Percentiles rank a stretch among this genome's conserved stretches.
Conservation (phyloP, 2,888 invertebrate species). For the Argyra leucocephala region DNA sequence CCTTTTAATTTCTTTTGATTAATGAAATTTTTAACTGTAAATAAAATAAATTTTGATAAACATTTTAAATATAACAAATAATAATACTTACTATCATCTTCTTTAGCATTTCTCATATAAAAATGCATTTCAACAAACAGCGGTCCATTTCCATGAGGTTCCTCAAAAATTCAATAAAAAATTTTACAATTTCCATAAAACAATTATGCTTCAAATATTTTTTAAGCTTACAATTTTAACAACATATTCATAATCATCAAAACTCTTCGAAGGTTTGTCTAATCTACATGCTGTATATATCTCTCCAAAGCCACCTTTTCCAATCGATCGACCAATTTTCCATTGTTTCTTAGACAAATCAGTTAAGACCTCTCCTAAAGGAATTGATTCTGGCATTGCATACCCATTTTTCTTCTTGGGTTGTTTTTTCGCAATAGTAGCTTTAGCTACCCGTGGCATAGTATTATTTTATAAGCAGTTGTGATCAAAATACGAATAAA, state of each 20-base stretch:
- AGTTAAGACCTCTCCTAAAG: slow-evolving; percentile 60
- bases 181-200: too few relatives aligned
- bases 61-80: slow-evolving; percentile 27
- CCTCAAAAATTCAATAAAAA: slow-evolving; percentile 47
- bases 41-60: background rate
- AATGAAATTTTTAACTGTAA: slow-evolving; percentile 60
- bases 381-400: slow-evolving; percentile 37
- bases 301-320: slow-evolving; percentile 87
- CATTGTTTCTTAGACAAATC: slow-evolving; percentile 72
- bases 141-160: slow-evolving; percentile 87
- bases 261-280: slow-evolving; percentile 47
- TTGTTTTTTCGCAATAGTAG: slow-evolving; percentile 12
- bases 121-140: slow-evolving; percentile 90
- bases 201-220: slow-evolving; percentile 9
- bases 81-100: slow-evolving; percentile 52
- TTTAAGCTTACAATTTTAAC: slow-evolving; percentile 66
- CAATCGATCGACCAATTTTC: slow-evolving; percentile 79
- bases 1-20: slow-evolving; percentile 55
- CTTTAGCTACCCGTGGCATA: slow-evolving; percentile 25
- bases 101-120: slow-evolving; percentile 66
- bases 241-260: slow-evolving; percentile 55
- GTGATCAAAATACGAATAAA: background rate
- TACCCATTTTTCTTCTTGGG: slow-evolving; percentile 33
- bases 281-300: slow-evolving; percentile 73
- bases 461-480: background rate